phyloP scores from a whole-genome alignment of 1,140 invertebrate genomes.

The Penaeus chinensis region DNA sequence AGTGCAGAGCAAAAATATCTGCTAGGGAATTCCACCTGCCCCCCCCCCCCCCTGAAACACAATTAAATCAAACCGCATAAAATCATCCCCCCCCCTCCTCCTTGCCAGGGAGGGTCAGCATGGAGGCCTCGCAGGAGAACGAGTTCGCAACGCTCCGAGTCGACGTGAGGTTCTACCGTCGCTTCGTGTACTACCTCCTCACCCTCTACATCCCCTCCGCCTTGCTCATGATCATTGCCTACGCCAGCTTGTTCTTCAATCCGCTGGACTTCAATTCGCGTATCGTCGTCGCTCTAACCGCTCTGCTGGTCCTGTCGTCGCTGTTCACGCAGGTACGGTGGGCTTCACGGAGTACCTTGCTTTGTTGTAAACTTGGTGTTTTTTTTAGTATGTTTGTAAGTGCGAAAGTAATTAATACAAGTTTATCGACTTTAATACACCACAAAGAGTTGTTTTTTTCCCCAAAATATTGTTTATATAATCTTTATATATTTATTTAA shows the following conservation, averaged over 20 bases:
- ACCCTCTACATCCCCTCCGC: conserved; percentile 47
- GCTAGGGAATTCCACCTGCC: too few relatives aligned
- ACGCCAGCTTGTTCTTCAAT: conserved; percentile 47
- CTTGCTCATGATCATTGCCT: conserved; percentile 37
- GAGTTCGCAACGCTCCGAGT: conserved; percentile 25
- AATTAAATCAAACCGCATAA: too few relatives aligned
- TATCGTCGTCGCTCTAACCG: conserved; percentile 37
- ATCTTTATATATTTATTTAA: too few relatives aligned
- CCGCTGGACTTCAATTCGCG: conserved; percentile 45
- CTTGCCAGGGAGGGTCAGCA: conserved; percentile 23
- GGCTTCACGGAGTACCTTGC: not conserved
- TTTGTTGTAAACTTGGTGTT: too few relatives aligned
- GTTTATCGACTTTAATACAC: too few relatives aligned
- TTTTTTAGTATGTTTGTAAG: too few relatives aligned
- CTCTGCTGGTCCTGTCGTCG: conserved; percentile 36
- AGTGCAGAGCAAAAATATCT: too few relatives aligned
- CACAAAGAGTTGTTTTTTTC: too few relatives aligned
- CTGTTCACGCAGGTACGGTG: conserved; percentile 37
- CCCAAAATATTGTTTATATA: too few relatives aligned
- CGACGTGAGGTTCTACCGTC: conserved; percentile 27
- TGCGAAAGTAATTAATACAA: too few relatives aligned
- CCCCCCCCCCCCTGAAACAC: too few relatives aligned
- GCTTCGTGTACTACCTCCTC: conserved; percentile 43
- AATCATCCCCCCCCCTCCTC: too few relatives aligned
- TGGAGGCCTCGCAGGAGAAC: not conserved